Conservation (phyloP, 1,140 invertebrate genomes). For the Orussus abietinus region DNA sequence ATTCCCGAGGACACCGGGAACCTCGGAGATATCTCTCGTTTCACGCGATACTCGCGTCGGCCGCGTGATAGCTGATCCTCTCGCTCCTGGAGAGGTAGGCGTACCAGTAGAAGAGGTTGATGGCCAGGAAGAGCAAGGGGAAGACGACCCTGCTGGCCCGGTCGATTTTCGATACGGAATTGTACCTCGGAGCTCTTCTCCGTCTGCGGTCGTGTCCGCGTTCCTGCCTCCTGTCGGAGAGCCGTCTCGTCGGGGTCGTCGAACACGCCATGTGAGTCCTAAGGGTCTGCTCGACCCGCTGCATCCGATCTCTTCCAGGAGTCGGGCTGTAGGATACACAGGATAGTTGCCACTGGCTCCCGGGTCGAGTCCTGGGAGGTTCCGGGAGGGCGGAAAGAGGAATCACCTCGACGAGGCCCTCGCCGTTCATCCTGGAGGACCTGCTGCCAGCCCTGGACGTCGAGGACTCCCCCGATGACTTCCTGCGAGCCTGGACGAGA, state of each 20-base stretch:
- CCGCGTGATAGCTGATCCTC: slow-evolving; percentile 48
- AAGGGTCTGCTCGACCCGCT: no score
- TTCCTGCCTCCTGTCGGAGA: no score
- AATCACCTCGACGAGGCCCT: slow-evolving; percentile 50
- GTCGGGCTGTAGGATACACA: slow-evolving; percentile 34
- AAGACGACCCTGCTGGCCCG: slow-evolving; percentile 70
- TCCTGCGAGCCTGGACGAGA: slow-evolving; percentile 25
- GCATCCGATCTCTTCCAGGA: neutral
- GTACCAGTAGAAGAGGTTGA: slow-evolving; percentile 79
- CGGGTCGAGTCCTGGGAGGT: slow-evolving; percentile 21
- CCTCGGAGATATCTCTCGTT: slow-evolving; percentile 16
- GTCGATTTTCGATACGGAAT: slow-evolving; percentile 79
- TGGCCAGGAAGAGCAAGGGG: slow-evolving; percentile 69
- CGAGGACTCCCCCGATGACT: slow-evolving; percentile 20
- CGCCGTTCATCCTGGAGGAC: slow-evolving; percentile 24
- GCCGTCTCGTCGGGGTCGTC: slow-evolving; percentile 33
- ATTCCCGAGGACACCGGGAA: no score
- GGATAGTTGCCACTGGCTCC: slow-evolving; percentile 34
- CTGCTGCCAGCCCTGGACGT: slow-evolving; percentile 23
- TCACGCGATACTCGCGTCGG: slow-evolving; percentile 3
- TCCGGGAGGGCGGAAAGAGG: slow-evolving; percentile 47
- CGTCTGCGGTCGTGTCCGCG: slow-evolving; percentile 47
- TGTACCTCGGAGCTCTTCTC: slow-evolving; percentile 63
- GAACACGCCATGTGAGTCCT: no score
- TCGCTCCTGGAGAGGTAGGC: slow-evolving; percentile 67